Evolutionary conservation across 1,140 invertebrate species (phyloP).

Genomic region (Akabosia matsudoensis): DNA sequence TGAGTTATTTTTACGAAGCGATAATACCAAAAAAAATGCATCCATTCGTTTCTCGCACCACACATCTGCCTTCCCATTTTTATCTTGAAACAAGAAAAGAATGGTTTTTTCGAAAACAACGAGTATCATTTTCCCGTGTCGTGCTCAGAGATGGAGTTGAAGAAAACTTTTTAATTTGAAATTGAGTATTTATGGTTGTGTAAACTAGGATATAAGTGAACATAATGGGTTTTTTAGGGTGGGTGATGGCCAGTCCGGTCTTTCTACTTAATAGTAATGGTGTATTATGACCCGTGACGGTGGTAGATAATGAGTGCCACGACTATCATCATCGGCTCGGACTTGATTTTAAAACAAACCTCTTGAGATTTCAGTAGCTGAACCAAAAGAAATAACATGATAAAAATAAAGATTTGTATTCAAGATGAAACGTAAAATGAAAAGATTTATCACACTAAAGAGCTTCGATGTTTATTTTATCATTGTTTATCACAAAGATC

Average conservation of each 20-base stretch:
- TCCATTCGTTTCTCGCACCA: too few species aligned
- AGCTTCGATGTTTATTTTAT: too few species aligned
- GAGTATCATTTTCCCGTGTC: not conserved
- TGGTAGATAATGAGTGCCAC: not conserved
- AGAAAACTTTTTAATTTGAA: constrained; percentile 21
- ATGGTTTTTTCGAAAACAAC: too few species aligned
- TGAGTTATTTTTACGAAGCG: not conserved
- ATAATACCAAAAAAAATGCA: too few species aligned
- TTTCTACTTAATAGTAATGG: not conserved
- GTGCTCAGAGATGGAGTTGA: not conserved
- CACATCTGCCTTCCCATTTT: too few species aligned
- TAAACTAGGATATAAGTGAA: constrained; percentile 35
- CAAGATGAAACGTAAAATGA: too few species aligned
- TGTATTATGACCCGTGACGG: not conserved
- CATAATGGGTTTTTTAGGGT: constrained; percentile 27
- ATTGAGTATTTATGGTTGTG: constrained; percentile 36
- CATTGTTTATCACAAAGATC: too few species aligned
- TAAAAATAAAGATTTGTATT: constrained; percentile 3
- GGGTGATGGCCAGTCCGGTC: constrained; percentile 28
- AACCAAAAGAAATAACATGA: too few species aligned
- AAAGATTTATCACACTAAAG: too few species aligned
- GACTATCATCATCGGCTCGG: not conserved
- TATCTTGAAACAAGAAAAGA: too few species aligned
- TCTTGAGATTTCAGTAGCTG: too few species aligned
- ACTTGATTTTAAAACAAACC: too few species aligned